phyloP scores from a whole-genome alignment of 2,113 vertebrate species.

The Ammodytes marinus region DNA sequence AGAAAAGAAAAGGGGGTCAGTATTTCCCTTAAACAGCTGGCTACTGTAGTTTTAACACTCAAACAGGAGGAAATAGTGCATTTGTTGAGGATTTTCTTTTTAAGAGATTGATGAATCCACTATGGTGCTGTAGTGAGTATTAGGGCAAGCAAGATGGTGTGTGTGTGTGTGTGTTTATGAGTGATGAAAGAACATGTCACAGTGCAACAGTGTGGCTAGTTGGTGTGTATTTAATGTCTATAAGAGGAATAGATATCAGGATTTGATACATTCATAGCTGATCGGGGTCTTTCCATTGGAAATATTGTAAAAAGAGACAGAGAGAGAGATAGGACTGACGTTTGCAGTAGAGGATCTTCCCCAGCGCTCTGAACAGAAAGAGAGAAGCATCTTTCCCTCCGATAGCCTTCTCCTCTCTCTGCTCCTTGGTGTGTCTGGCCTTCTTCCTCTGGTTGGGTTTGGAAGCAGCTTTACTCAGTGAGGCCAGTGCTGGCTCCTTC shows the following conservation, averaged over 20 bases:
- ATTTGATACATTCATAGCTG: neutral
- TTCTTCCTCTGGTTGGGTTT: constrained; percentile 80
- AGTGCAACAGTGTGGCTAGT: neutral
- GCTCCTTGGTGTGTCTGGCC: constrained; percentile 71
- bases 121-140: neutral
- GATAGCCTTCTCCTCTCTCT: constrained; percentile 84
- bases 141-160: neutral
- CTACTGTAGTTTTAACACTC: neutral
- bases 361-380: constrained; percentile 96
- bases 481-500: constrained; percentile 71
- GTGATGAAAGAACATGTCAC: neutral
- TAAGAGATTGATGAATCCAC: no score
- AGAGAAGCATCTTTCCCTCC: constrained; percentile 94
- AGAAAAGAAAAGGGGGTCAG: neutral
- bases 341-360: constrained; percentile 98
- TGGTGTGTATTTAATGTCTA: neutral
- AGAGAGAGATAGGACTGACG: constrained; percentile 84
- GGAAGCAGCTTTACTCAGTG: constrained; percentile 67
- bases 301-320: neutral
- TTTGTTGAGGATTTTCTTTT: neutral
- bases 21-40: neutral
- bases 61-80: neutral
- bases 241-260: neutral
- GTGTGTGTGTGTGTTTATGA: neutral
- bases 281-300: neutral